These are phyloP conservation scores for Eupeodes luniger DNA, from an alignment of 2,888 invertebrate genomes.

Conservation along the genomic window DNA sequence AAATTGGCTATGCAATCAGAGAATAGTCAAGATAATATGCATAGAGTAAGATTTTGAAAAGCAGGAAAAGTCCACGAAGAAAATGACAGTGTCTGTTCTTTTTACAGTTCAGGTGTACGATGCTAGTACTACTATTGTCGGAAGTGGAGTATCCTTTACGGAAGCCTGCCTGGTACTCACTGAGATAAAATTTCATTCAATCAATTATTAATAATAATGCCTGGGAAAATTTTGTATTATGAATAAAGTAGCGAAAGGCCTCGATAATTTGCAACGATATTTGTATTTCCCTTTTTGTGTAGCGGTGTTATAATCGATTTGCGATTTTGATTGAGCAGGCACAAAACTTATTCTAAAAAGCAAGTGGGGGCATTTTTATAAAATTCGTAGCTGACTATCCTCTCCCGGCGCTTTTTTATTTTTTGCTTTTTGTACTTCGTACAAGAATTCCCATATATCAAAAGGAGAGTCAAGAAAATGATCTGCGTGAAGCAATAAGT, in stretches of 20 bases:
- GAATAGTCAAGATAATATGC: neutral
- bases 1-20: constrained; percentile 3
- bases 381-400: constrained; percentile 10
- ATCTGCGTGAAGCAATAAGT: too few relatives aligned
- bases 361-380: constrained; percentile 2
- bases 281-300: neutral
- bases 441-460: too few relatives aligned
- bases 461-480: too few relatives aligned
- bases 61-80: constrained; percentile 13
- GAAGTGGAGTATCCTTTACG: constrained; percentile 13
- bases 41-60: neutral
- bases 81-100: constrained; percentile 1
- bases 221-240: constrained; percentile 41
- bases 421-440: neutral
- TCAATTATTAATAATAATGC: constrained; percentile 4
- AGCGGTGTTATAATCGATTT: neutral
- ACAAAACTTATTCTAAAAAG: constrained; percentile 17
- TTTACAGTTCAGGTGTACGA: constrained; percentile 4
- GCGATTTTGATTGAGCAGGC: constrained; percentile 13
- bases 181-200: neutral
- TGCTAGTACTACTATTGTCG: constrained; percentile 25
- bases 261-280: constrained; percentile 23
- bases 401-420: too few relatives aligned
- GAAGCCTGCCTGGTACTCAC: neutral
- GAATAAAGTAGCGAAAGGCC: constrained; percentile 33